These are phyloP conservation scores for Mesoligia furuncula DNA, from an alignment of 2,888 invertebrate genomes.

Conservation along the genomic window DNA sequence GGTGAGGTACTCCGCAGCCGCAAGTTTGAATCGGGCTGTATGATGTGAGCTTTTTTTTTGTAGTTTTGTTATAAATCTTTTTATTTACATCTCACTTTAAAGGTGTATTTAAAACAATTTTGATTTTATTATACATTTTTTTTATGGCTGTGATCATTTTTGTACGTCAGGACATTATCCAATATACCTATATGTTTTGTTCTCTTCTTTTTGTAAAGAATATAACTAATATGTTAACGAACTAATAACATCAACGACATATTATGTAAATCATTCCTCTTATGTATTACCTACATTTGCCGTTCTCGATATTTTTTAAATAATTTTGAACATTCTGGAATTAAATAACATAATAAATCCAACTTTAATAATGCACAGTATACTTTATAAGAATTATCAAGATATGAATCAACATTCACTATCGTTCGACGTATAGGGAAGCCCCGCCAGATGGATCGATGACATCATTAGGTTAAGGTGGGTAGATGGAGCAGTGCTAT, in stretches of 20 bases:
- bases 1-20: background rate
- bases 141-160: constrained; percentile 47
- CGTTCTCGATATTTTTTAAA: background rate
- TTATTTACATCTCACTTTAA: constrained; percentile 46
- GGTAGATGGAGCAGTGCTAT: background rate
- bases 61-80: constrained; percentile 27
- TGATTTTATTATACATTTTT: constrained; percentile 12
- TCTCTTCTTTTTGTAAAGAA: background rate
- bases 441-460: background rate
- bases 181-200: background rate
- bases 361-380: constrained; percentile 25
- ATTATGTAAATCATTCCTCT: background rate
- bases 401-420: constrained; percentile 8
- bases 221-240: background rate
- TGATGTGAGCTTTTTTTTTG: constrained; percentile 58
- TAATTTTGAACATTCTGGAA: background rate
- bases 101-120: constrained; percentile 21
- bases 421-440: background rate
- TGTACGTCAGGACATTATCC: constrained; percentile 42
- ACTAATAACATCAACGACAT: background rate
- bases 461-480: background rate
- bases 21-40: background rate
- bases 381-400: background rate
- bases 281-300: background rate
- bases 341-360: background rate